Percentiles rank a stretch among this genome's conserved stretches.
Evolutionary conservation across 1,140 invertebrate species (phyloP).

Genomic region (Penaeus vannamei): DNA sequence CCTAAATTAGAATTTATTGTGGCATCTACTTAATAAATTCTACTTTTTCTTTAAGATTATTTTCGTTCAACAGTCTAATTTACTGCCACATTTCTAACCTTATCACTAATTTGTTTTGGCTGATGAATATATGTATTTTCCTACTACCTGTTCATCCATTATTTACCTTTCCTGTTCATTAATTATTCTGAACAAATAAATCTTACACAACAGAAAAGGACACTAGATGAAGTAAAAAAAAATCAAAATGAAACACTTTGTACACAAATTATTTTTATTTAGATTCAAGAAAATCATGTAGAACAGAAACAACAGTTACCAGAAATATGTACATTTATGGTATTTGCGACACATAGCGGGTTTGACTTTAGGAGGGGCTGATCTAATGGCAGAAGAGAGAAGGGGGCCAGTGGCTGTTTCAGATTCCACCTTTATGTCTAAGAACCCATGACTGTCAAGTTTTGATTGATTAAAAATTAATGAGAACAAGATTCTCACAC

Average conservation of each 20-base stretch:
- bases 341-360: conserved; percentile 63
- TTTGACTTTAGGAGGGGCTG: conserved; percentile 58
- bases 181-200: too few relatives aligned
- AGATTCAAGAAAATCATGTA: conserved; percentile 66
- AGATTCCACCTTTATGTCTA: conserved; percentile 39
- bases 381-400: conserved; percentile 49
- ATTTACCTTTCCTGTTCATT: too few relatives aligned
- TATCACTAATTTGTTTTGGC: too few relatives aligned
- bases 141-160: too few relatives aligned
- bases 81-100: too few relatives aligned
- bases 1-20: too few relatives aligned
- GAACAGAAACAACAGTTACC: conserved; percentile 66
- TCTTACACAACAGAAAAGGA: too few relatives aligned
- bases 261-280: conserved; percentile 66
- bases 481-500: conserved; percentile 41
- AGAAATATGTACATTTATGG: conserved; percentile 64
- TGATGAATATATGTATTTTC: too few relatives aligned
- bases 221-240: too few relatives aligned
- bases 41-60: too few relatives aligned
- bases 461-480: conserved; percentile 50
- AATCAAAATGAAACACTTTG: conserved; percentile 45
- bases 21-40: too few relatives aligned
- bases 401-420: conserved; percentile 22
- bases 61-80: too few relatives aligned
- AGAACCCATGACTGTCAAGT: conserved; percentile 53